A percentile compares a stretch with the other conserved stretches of the same genome.
These are phyloP conservation scores for Rhinella marina DNA, from an alignment of 2,797 vertebrate species.

Conservation along the genomic window DNA sequence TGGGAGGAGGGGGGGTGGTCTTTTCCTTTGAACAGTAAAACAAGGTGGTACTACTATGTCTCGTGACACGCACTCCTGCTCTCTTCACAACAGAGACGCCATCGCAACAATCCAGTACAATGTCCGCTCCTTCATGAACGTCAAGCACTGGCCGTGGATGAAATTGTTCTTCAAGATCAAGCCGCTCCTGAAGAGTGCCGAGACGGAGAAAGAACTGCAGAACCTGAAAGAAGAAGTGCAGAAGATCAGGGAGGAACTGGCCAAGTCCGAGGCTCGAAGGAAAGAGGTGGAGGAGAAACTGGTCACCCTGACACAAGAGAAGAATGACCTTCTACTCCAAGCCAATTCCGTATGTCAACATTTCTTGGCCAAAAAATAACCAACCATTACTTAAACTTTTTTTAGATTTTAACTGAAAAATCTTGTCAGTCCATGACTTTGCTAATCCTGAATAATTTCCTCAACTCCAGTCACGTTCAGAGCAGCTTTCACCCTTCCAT, in stretches of 20 bases:
- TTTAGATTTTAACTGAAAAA: no score
- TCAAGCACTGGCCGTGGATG: slow-evolving; percentile 77
- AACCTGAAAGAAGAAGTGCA: slow-evolving; percentile 75
- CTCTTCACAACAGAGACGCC: slow-evolving; percentile 66
- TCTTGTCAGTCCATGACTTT: neutral
- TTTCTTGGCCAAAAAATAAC: neutral
- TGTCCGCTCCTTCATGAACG: slow-evolving; percentile 76
- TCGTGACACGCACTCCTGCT: neutral
- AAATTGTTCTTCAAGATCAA: slow-evolving; percentile 78
- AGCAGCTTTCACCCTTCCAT: neutral
- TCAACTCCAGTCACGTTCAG: neutral
- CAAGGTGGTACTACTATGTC: neutral
- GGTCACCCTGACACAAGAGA: slow-evolving; percentile 76
- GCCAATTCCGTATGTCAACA: slow-evolving; percentile 68
- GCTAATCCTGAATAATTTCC: neutral
- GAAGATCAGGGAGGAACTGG: slow-evolving; percentile 69
- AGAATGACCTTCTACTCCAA: slow-evolving; percentile 73
- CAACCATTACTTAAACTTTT: neutral
- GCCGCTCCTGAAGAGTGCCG: slow-evolving; percentile 73
- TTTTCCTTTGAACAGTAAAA: no score
- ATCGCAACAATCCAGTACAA: slow-evolving; percentile 76
- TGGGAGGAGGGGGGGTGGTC: no score
- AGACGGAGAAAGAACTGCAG: slow-evolving; percentile 75
- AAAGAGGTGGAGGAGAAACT: slow-evolving; percentile 76
- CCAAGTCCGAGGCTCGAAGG: slow-evolving; percentile 68